phyloP scores from a whole-genome alignment of 2,888 invertebrate species.

The Cheilosia grossa region DNA sequence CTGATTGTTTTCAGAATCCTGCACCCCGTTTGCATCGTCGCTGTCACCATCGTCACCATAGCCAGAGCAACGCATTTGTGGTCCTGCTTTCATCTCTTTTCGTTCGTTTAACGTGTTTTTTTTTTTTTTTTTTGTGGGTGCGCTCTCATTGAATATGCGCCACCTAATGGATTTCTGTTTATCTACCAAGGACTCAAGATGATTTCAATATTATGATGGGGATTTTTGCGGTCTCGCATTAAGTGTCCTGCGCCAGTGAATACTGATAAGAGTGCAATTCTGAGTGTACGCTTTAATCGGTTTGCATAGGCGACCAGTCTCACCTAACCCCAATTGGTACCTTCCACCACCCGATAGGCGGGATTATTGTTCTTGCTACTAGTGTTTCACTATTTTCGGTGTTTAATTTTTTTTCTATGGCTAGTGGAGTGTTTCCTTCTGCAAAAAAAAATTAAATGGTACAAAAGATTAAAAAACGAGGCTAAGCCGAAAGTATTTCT shows the following conservation, averaged over 20 bases:
- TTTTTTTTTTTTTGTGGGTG: conserved; percentile 38
- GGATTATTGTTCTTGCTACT: not conserved
- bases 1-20: conserved; percentile 40
- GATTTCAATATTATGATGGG: conserved; percentile 76
- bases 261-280: conserved; percentile 62
- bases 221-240: conserved; percentile 74
- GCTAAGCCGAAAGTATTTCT: conserved; percentile 60
- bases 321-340: not conserved
- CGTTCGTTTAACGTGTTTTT: conserved; percentile 33
- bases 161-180: conserved; percentile 77
- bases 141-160: conserved; percentile 72
- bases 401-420: conserved; percentile 32
- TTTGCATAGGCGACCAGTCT: conserved; percentile 2
- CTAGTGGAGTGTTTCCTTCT: conserved; percentile 30
- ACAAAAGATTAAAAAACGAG: conserved; percentile 37
- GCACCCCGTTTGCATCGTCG: conserved; percentile 6
- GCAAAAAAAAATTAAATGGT: not conserved
- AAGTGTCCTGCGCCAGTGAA: conserved; percentile 66
- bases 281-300: conserved; percentile 31
- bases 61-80: conserved; percentile 5
- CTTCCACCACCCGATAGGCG: conserved; percentile 5
- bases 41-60: conserved; percentile 1
- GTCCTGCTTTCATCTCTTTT: conserved; percentile 35
- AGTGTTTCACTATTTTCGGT: conserved; percentile 6
- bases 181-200: conserved; percentile 76